A percentile compares a stretch with the other conserved stretches of the same genome.
phyloP scores from a whole-genome alignment of 2,888 invertebrate species.

The Apamea monoglypha region DNA sequence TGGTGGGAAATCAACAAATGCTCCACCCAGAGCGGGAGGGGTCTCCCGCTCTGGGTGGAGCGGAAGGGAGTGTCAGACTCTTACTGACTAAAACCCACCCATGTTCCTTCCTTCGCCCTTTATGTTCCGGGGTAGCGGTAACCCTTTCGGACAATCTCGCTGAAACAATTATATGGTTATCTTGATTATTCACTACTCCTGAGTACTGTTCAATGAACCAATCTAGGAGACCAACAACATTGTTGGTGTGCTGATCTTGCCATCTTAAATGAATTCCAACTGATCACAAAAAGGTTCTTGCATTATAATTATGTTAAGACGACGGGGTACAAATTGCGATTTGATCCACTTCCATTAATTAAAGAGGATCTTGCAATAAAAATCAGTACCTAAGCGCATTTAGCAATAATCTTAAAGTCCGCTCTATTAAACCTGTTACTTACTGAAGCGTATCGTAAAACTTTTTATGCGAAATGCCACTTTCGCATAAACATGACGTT shows the following conservation, averaged over 20 bases:
- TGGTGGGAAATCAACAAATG: no score
- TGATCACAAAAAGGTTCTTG: background rate
- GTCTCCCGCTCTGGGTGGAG: no score
- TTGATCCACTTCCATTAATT: conserved; percentile 33
- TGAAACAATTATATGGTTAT: no score
- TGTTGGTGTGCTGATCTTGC: background rate
- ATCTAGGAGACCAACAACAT: background rate
- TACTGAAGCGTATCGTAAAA: conserved; percentile 44
- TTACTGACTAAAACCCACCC: no score
- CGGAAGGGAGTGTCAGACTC: no score
- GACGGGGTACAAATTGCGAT: background rate
- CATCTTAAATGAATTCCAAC: background rate
- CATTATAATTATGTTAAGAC: conserved; percentile 22
- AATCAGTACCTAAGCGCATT: conserved; percentile 25
- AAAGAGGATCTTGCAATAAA: conserved; percentile 42
- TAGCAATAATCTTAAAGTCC: conserved; percentile 53
- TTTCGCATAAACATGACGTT: conserved; percentile 55
- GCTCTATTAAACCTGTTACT: conserved; percentile 51
- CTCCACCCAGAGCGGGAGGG: no score
- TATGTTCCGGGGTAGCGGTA: no score
- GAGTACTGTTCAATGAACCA: background rate
- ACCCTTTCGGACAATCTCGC: no score
- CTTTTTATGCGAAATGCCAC: conserved; percentile 49
- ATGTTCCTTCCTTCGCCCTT: no score
- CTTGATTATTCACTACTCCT: background rate